phyloP scores from a whole-genome alignment of 2,113 vertebrate genomes.

The Aphyosemion australe region DNA sequence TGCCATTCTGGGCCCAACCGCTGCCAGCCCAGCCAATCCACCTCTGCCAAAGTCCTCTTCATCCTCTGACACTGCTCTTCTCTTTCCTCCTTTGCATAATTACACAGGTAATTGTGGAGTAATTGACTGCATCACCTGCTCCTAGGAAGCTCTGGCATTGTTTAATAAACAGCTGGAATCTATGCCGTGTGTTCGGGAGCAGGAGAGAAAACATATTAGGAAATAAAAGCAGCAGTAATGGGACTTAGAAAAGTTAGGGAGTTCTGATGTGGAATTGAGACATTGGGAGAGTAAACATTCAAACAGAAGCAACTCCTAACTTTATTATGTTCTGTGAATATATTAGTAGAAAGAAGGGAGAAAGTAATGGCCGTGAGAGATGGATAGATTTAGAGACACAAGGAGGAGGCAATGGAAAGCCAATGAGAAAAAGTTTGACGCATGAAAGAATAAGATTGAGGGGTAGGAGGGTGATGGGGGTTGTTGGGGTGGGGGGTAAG shows the following conservation, averaged over 20 bases:
- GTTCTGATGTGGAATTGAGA: constrained; percentile 6
- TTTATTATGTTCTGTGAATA: constrained; percentile 55
- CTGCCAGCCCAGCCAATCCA: constrained; percentile 55
- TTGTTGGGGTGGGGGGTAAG: constrained; percentile 46
- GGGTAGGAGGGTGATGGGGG: constrained; percentile 29
- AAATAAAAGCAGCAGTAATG: constrained; percentile 3
- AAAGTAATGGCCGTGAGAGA: constrained; percentile 60
- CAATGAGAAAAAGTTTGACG: constrained; percentile 64
- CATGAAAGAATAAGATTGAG: constrained; percentile 61
- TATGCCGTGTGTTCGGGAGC: constrained; percentile 63
- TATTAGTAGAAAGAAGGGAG: constrained; percentile 56
- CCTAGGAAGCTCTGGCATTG: constrained; percentile 67
- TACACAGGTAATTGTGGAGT: constrained; percentile 80
- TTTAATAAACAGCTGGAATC: constrained; percentile 83
- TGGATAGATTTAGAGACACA: constrained; percentile 58
- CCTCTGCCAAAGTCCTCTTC: constrained; percentile 71
- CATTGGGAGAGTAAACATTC: constrained; percentile 2
- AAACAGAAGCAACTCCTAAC: constrained; percentile 45
- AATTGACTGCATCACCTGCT: constrained; percentile 82
- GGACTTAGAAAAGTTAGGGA: constrained; percentile 17
- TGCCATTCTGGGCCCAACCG: constrained; percentile 54
- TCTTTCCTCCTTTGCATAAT: constrained; percentile 71
- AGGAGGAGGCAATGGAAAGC: constrained; percentile 48
- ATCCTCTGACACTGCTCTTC: constrained; percentile 53
- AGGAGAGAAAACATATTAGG: constrained; percentile 59